Evolutionary conservation across 37 sponge, comb jelly and placozoan genomes (phyloP).

Genomic region (Spongilla lacustris): DNA sequence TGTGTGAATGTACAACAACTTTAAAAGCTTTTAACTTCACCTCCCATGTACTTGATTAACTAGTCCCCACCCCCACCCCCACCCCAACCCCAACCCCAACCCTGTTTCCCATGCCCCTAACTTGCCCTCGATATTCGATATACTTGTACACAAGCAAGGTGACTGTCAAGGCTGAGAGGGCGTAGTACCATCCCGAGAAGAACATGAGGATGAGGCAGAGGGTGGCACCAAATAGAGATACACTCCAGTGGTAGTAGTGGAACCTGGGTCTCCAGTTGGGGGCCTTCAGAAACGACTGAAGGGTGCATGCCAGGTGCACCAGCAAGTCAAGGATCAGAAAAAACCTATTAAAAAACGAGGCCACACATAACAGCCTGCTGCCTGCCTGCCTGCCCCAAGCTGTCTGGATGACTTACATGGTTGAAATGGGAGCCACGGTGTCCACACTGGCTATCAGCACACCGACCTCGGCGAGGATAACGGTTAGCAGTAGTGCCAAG

Average conservation of each 20-base stretch:
- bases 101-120: background rate
- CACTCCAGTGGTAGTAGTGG: conserved; percentile 92
- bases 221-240: conserved; percentile 84
- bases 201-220: conserved; percentile 95
- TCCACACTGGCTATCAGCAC: conserved; percentile 94
- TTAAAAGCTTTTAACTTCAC: too few relatives aligned
- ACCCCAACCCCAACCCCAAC: background rate
- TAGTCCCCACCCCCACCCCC: background rate
- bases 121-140: conserved; percentile 95
- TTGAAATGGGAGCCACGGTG: conserved; percentile 94
- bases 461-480: conserved; percentile 84
- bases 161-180: conserved; percentile 82
- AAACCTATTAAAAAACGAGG: conserved; percentile 65
- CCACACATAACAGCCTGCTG: background rate
- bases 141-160: conserved; percentile 94
- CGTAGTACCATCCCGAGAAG: conserved; percentile 96
- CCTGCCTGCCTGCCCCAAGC: background rate
- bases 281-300: conserved; percentile 93
- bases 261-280: conserved; percentile 99
- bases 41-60: background rate
- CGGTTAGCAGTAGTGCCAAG: conserved; percentile 89
- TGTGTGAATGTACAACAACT: too few relatives aligned
- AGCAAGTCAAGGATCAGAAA: conserved; percentile 98
- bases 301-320: conserved; percentile 94
- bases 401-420: conserved; percentile 83